These are phyloP conservation scores for Plebejus melissa DNA, from an alignment of 2,888 invertebrate genomes.

Conservation along the genomic window DNA sequence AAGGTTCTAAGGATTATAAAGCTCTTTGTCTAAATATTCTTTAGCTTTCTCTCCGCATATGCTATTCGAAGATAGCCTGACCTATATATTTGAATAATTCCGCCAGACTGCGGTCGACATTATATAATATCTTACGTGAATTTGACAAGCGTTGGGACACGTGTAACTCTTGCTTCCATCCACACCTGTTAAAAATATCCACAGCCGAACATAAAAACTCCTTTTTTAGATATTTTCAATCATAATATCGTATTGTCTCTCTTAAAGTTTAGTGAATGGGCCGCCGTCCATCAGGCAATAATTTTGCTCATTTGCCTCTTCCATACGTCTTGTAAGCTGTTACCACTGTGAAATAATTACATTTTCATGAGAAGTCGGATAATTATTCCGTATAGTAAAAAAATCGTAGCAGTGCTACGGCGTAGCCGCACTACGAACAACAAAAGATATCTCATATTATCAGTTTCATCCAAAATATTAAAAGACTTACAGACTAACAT, in stretches of 20 bases:
- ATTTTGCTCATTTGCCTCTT: no score
- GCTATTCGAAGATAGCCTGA: not conserved
- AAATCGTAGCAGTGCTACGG: not conserved
- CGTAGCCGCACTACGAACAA: not conserved
- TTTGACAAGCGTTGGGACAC: not conserved
- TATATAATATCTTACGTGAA: not conserved
- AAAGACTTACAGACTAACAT: no score
- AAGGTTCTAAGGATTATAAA: not conserved
- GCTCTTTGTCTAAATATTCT: not conserved
- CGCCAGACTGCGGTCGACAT: not conserved
- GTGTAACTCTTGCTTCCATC: not conserved
- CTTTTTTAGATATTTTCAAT: not conserved
- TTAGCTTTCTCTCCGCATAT: not conserved
- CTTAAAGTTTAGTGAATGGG: no score
- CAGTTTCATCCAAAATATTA: no score
- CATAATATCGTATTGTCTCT: not conserved
- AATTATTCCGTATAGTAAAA: not conserved
- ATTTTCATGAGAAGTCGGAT: not conserved
- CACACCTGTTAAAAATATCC: not conserved
- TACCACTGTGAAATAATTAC: not conserved
- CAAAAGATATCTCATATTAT: no score
- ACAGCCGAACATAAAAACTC: no score
- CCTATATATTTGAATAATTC: constrained; percentile 8
- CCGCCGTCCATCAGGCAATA: no score
- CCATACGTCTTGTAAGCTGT: no score